These are phyloP conservation scores for Cyphomyrus discorhynchus DNA, from an alignment of 2,113 vertebrate species.

Conservation along the genomic window DNA sequence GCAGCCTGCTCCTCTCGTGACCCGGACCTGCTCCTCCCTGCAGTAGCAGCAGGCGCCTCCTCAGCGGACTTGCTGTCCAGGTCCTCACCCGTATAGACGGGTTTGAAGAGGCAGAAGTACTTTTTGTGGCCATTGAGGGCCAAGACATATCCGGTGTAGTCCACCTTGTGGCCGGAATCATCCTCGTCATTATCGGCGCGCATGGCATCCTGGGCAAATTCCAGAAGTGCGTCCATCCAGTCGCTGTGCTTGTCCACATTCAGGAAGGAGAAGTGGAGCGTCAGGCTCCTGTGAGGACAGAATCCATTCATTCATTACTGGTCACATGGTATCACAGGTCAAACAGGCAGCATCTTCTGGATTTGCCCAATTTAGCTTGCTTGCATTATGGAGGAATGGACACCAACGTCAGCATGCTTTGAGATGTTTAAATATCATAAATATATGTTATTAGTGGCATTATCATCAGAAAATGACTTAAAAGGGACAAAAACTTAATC, in stretches of 20 bases:
- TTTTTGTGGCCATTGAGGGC: slow-evolving; percentile 94
- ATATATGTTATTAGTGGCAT: background rate
- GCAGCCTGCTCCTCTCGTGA: slow-evolving; percentile 44
- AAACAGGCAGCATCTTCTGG: background rate
- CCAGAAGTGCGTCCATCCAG: slow-evolving; percentile 82
- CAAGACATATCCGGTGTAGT: slow-evolving; percentile 88
- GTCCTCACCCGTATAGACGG: slow-evolving; percentile 73
- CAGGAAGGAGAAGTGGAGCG: slow-evolving; percentile 94
- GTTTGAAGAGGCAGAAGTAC: slow-evolving; percentile 93
- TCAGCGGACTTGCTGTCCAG: slow-evolving; percentile 53
- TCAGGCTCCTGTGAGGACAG: slow-evolving; percentile 67
- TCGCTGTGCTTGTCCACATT: slow-evolving; percentile 87
- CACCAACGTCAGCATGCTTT: background rate
- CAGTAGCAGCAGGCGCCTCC: slow-evolving; percentile 44
- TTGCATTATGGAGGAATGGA: background rate
- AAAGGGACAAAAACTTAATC: background rate
- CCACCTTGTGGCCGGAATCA: slow-evolving; percentile 64
- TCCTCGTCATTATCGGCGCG: slow-evolving; percentile 75
- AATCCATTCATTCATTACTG: background rate
- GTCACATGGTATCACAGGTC: background rate
- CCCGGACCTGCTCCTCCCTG: slow-evolving; percentile 48
- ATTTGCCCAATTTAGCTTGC: background rate
- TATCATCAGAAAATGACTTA: background rate
- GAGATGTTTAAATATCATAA: background rate
- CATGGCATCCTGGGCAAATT: slow-evolving; percentile 76